Conservation (phyloP, 1,140 invertebrate genomes). For the Teleogryllus occipitalis region DNA sequence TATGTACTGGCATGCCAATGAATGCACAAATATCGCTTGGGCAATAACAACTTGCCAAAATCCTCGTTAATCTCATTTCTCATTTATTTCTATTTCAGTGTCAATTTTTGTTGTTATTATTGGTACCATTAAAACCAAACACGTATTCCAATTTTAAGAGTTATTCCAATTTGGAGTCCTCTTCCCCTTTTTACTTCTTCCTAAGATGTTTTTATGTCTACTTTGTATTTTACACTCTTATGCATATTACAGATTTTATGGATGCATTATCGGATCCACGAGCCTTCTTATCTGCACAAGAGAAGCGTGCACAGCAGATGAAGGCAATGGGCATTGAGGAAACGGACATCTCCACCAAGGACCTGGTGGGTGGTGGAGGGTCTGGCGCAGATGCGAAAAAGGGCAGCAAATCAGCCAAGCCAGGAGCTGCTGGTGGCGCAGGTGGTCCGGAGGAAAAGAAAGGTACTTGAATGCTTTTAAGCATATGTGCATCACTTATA, state of each 20-base stretch:
- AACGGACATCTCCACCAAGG: constrained; percentile 49
- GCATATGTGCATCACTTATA: too few relatives aligned
- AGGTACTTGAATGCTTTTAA: constrained; percentile 21
- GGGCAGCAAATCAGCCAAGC: constrained; percentile 22
- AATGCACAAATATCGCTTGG: too few relatives aligned
- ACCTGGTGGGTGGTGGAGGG: constrained; percentile 35
- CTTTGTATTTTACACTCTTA: background rate
- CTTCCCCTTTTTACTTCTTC: too few relatives aligned
- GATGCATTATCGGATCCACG: constrained; percentile 93
- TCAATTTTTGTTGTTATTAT: too few relatives aligned
- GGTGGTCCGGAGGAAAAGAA: constrained; percentile 48
- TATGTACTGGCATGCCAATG: too few relatives aligned
- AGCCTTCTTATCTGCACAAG: constrained; percentile 81
- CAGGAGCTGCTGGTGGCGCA: background rate
- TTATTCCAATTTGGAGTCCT: too few relatives aligned
- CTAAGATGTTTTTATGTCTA: too few relatives aligned
- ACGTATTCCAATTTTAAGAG: too few relatives aligned
- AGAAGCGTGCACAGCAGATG: constrained; percentile 84
- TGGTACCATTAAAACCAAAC: background rate
- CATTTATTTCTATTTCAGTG: too few relatives aligned
- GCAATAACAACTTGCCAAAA: too few relatives aligned
- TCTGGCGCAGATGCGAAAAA: constrained; percentile 30
- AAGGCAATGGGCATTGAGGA: constrained; percentile 90
- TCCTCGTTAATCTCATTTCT: too few relatives aligned
- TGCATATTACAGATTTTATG: constrained; percentile 73